These are phyloP conservation scores for Parnassius glacialis DNA, from an alignment of 2,888 invertebrate species.

Conservation along the genomic window DNA sequence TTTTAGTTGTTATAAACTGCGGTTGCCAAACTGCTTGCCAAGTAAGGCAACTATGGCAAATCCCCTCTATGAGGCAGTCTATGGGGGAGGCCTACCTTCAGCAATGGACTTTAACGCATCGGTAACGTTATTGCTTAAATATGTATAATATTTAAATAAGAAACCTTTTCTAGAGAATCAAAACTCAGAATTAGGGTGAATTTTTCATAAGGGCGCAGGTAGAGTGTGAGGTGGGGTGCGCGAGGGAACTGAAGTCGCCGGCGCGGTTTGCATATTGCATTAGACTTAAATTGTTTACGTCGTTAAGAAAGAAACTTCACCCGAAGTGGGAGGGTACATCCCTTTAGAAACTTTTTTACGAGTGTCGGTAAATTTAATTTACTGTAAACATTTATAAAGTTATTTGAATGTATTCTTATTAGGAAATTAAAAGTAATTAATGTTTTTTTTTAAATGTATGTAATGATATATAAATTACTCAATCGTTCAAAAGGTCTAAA, in stretches of 20 bases:
- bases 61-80: too few species aligned
- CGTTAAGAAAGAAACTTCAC: constrained; percentile 75
- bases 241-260: constrained; percentile 48
- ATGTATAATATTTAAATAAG: not conserved
- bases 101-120: too few species aligned
- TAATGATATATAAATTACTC: too few species aligned
- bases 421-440: not conserved
- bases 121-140: too few species aligned
- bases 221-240: constrained; percentile 41
- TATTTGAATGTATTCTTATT: not conserved
- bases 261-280: constrained; percentile 73
- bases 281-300: constrained; percentile 80
- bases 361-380: constrained; percentile 48
- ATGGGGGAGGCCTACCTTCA: too few species aligned
- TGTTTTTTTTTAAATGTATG: too few species aligned
- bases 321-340: constrained; percentile 46
- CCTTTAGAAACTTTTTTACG: constrained; percentile 45
- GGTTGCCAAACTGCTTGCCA: too few species aligned
- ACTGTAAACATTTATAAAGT: constrained; percentile 36
- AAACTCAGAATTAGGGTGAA: constrained; percentile 48
- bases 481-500: too few species aligned
- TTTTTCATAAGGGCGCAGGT: constrained; percentile 44
- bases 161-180: constrained; percentile 1
- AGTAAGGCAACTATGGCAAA: too few species aligned
- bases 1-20: too few species aligned